Evolutionary conservation across 2,797 vertebrate genomes (phyloP).

Genomic region (Anisognathus igniventris): DNA sequence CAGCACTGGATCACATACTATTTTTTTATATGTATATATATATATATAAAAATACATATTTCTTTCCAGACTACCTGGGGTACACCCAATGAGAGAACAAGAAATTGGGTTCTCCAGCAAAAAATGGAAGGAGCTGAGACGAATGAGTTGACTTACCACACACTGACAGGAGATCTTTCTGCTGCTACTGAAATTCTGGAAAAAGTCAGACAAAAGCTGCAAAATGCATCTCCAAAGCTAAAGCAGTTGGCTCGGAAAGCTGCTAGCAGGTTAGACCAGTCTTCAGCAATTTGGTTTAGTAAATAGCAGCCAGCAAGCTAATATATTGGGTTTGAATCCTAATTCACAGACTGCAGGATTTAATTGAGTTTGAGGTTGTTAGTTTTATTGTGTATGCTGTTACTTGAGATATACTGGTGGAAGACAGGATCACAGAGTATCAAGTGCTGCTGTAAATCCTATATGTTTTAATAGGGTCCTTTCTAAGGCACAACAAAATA

Average conservation of each 20-base stretch:
- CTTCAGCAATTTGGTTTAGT: background rate
- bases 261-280: conserved; percentile 74
- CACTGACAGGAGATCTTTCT: conserved; percentile 19
- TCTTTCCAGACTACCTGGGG: conserved; percentile 55
- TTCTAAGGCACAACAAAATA: background rate
- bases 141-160: conserved; percentile 44
- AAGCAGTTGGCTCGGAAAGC: conserved; percentile 77
- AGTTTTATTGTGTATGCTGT: background rate
- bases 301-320: background rate
- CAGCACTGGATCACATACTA: background rate
- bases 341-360: background rate
- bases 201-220: conserved; percentile 79
- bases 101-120: conserved; percentile 86
- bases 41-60: background rate
- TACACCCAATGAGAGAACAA: conserved; percentile 75
- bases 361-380: background rate
- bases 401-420: background rate
- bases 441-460: background rate
- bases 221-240: conserved; percentile 79
- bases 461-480: background rate
- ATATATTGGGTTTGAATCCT: background rate
- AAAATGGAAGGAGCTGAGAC: conserved; percentile 71
- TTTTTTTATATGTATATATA: background rate
- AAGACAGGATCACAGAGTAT: background rate
- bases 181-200: conserved; percentile 75